A percentile compares a stretch with the other conserved stretches of the same genome.
These are phyloP conservation scores for Oasisia sp. DNA, from an alignment of 2,888 invertebrate species.

Conservation along the genomic window DNA sequence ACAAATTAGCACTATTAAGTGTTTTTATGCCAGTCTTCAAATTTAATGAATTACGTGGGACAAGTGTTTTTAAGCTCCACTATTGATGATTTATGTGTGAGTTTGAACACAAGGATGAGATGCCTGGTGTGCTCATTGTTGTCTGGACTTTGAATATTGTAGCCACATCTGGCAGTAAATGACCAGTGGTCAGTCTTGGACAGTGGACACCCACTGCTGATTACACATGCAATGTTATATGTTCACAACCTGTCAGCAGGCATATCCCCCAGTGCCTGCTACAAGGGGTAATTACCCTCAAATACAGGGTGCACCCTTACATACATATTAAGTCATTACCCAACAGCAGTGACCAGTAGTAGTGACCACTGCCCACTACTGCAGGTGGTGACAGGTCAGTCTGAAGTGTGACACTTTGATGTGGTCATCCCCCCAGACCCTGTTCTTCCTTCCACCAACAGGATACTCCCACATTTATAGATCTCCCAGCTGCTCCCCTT, in stretches of 20 bases:
- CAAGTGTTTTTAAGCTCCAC: too few species aligned
- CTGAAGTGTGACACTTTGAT: neutral
- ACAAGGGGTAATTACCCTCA: conserved; percentile 4
- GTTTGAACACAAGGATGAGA: too few species aligned
- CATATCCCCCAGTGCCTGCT: neutral
- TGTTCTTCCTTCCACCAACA: neutral
- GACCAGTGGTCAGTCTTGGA: neutral
- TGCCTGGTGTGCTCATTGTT: neutral
- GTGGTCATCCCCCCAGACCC: neutral
- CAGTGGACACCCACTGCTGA: neutral
- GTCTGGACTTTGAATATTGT: neutral
- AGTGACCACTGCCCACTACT: neutral
- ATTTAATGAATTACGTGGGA: too few species aligned
- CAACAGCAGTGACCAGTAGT: neutral
- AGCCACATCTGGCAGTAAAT: conserved; percentile 5
- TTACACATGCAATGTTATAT: conserved; percentile 17
- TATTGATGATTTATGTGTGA: too few species aligned
- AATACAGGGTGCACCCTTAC: conserved; percentile 5
- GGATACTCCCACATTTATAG: neutral
- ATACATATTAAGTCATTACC: neutral
- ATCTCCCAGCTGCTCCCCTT: neutral
- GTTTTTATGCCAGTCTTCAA: too few species aligned
- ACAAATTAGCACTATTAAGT: too few species aligned
- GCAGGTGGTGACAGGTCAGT: neutral
- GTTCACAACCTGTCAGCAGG: neutral